Evolutionary conservation across 2,113 vertebrate genomes (phyloP).

Genomic region (Lepus europaeus): DNA sequence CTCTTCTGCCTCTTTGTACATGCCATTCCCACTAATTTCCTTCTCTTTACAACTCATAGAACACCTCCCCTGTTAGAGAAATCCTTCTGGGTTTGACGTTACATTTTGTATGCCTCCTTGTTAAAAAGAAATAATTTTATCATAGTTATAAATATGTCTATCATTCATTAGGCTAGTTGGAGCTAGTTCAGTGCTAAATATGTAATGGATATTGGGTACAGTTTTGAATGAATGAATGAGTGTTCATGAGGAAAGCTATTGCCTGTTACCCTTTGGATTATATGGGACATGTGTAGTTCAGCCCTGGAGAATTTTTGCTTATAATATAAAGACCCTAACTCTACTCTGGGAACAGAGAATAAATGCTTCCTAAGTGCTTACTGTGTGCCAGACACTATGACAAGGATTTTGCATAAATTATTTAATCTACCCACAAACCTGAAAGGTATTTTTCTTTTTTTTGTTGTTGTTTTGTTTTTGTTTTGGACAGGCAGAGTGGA

Average conservation of each 20-base stretch:
- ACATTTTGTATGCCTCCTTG: constrained; percentile 53
- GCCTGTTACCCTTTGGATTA: constrained; percentile 30
- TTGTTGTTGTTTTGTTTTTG: too few species aligned
- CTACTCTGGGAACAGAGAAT: background rate
- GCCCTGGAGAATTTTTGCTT: constrained; percentile 16
- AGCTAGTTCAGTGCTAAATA: constrained; percentile 57
- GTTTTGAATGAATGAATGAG: constrained; percentile 64
- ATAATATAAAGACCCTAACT: background rate
- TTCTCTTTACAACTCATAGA: constrained; percentile 60
- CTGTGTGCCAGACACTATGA: constrained; percentile 11
- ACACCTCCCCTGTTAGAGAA: constrained; percentile 33
- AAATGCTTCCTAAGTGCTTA: constrained; percentile 32
- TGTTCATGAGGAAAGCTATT: constrained; percentile 51
- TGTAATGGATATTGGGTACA: constrained; percentile 41
- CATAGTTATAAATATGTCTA: constrained; percentile 3
- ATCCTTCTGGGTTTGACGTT: constrained; percentile 31
- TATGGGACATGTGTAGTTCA: constrained; percentile 48
- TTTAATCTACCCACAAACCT: background rate
- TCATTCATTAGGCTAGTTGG: constrained; percentile 53
- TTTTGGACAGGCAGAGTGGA: too few species aligned
- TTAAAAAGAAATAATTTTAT: constrained; percentile 60
- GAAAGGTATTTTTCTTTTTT: constrained; percentile 14
- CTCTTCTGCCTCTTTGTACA: constrained; percentile 36
- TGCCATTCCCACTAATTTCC: constrained; percentile 41
- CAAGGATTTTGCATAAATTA: constrained; percentile 50